Base-by-base conservation (phyloP, 2,797 vertebrate species). In the Halcyon smyrnensis region DNA sequence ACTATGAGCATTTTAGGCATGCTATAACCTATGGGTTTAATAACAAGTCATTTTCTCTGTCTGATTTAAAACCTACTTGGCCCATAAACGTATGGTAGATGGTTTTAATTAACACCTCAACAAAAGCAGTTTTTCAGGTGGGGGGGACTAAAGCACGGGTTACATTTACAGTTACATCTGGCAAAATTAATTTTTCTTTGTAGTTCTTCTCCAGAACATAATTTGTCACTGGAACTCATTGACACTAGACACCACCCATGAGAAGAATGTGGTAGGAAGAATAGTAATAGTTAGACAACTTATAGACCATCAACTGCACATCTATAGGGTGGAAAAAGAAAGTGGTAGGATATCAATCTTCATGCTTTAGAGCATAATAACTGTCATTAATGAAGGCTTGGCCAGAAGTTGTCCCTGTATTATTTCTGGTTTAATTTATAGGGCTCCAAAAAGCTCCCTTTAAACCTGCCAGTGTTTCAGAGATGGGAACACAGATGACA, bases 21-120 rank as follows among this genome's bases (percentile, higher is more conserved):
- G 69, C 65, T 84, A 88, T 93, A 94, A 95, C 76, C 93, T 95
- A 95, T 96, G 84, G 60, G 56, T 85, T 97, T 97, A 97, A 96
- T 97, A 96, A 96, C 84, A 95, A 90, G 50, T 73, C 0, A 48
- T 91, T 92, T 93, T 90, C 84, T 89, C 60, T 91, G 84, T 59
- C 80, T 96, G 93, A 95, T 92, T 96, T 95, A 95, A 97, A 95
- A 83, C 56, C 56, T 78, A 39, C 67, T 79, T 93, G 70, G 95
- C 86, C 81, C 91, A 92, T 95, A 96, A 95, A 93, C 2, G 45
- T 78, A 70, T 79, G 56, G 87, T 93, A 63, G 74, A 97, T 96
- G 67, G 88, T 89, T 97, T 97, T 96, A 97, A 96, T 95, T 96
- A 97, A 89, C 83, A 96, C 51, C 73, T 95, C 81, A 97, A 95